phyloP scores from a whole-genome alignment of 2,113 vertebrate genomes.

The Noturus placidus region DNA sequence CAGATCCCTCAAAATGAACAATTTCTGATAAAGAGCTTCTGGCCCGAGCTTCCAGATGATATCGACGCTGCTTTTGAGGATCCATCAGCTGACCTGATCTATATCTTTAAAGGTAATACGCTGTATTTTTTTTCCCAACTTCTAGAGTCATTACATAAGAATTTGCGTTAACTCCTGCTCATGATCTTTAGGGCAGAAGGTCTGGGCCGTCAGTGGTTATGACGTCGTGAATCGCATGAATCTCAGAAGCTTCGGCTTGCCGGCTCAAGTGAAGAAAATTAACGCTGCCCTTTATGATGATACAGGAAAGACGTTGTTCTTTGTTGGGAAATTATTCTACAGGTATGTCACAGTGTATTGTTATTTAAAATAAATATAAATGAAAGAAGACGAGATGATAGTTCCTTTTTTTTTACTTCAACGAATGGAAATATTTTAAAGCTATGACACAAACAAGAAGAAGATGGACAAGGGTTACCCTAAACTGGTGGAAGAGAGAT shows the following conservation, averaged over 20 bases:
- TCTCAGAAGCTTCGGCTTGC: conserved; percentile 76
- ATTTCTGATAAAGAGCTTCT: conserved; percentile 80
- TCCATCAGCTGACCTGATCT: conserved; percentile 49
- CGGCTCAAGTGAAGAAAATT: conserved; percentile 71
- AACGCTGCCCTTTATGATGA: conserved; percentile 77
- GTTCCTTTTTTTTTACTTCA: neutral
- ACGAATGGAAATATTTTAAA: conserved; percentile 53
- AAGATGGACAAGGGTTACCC: conserved; percentile 79
- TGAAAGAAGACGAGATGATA: neutral
- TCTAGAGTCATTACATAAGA: neutral
- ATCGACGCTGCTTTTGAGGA: conserved; percentile 84
- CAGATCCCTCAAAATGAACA: conserved; percentile 59
- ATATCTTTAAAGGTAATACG: conserved; percentile 68
- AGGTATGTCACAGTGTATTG: conserved; percentile 71
- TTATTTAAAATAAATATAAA: neutral
- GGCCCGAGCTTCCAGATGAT: conserved; percentile 75
- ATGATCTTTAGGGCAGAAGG: conserved; percentile 68
- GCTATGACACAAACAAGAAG: conserved; percentile 77
- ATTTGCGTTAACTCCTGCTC: neutral
- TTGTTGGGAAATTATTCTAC: conserved; percentile 76
- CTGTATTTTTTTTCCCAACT: too few relatives aligned
- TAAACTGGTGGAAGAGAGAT: conserved; percentile 64
- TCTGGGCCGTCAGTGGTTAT: conserved; percentile 83
- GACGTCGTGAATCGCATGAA: conserved; percentile 69
- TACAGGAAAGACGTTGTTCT: conserved; percentile 81